Percentiles rank a stretch among this genome's conserved stretches.
These are phyloP conservation scores for Tetragonula clypearis DNA, from an alignment of 1,140 invertebrate species.

Conservation along the genomic window DNA sequence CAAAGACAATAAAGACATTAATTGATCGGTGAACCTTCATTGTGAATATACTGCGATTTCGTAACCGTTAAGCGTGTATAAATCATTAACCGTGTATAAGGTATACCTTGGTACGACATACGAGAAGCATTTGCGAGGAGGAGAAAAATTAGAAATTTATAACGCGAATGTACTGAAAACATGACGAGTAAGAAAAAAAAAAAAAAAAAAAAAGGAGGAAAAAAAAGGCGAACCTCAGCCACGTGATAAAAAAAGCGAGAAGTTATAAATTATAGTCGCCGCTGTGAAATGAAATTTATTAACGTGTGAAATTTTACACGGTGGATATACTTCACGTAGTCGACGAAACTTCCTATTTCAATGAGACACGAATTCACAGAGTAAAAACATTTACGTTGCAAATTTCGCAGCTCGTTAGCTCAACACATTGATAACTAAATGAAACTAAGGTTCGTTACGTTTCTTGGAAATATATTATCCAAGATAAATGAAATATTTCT, in stretches of 20 bases:
- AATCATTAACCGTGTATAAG: background rate
- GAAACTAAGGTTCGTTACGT: background rate
- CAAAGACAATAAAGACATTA: slow-evolving; percentile 51
- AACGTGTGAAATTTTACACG: background rate
- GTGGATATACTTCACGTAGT: background rate
- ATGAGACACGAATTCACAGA: background rate
- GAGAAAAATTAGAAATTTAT: background rate
- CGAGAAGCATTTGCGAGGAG: background rate
- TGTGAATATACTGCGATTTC: background rate
- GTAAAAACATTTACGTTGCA: background rate
- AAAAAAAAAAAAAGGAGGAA: too few relatives aligned
- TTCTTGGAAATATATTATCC: background rate
- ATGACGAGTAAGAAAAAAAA: background rate
- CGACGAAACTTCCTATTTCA: background rate
- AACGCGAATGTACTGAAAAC: background rate
- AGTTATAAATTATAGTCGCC: background rate
- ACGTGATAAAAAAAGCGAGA: background rate
- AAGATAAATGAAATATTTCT: background rate
- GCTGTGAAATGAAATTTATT: background rate
- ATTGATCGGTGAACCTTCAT: background rate
- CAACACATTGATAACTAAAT: background rate
- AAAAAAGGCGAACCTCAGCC: background rate
- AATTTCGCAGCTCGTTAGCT: background rate
- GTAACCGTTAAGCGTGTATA: background rate
- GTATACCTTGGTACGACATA: background rate